A percentile compares a stretch with the other conserved stretches of the same genome.
Evolutionary conservation across 1,140 invertebrate species (phyloP).

Genomic region (Spodoptera litura): DNA sequence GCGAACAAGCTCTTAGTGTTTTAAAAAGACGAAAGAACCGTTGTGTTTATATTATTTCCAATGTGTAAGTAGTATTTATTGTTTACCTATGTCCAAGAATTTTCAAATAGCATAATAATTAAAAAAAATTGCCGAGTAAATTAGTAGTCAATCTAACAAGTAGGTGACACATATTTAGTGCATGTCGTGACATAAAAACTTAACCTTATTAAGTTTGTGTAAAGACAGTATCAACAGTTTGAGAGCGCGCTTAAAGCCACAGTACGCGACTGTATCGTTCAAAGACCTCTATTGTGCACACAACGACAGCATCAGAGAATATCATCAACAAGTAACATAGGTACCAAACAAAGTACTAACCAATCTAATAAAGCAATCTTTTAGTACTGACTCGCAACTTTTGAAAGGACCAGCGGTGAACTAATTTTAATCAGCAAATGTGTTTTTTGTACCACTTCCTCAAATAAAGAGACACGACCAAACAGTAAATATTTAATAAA

Average conservation of each 20-base stretch:
- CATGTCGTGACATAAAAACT: constrained; percentile 3
- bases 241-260: constrained; percentile 3
- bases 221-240: constrained; percentile 6
- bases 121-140: background rate
- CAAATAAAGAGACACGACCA: background rate
- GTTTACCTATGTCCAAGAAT: too few relatives aligned
- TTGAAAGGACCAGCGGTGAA: too few relatives aligned
- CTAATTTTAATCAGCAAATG: too few relatives aligned
- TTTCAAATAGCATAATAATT: too few relatives aligned
- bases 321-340: background rate
- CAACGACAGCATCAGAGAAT: background rate
- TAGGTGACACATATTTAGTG: background rate
- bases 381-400: background rate
- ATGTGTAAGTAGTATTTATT: too few relatives aligned
- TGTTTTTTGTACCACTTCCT: background rate
- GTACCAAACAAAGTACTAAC: too few relatives aligned
- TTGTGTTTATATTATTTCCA: too few relatives aligned
- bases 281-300: constrained; percentile 13
- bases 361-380: background rate
- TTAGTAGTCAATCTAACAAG: background rate
- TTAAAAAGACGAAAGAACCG: too few relatives aligned
- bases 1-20: too few relatives aligned
- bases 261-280: constrained; percentile 5
- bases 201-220: background rate
- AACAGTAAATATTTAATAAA: constrained; percentile 13